A percentile compares a stretch with the other conserved stretches of the same genome.
Evolutionary conservation across 2,797 vertebrate species (phyloP).

Genomic region (Ctenopoma multispine): DNA sequence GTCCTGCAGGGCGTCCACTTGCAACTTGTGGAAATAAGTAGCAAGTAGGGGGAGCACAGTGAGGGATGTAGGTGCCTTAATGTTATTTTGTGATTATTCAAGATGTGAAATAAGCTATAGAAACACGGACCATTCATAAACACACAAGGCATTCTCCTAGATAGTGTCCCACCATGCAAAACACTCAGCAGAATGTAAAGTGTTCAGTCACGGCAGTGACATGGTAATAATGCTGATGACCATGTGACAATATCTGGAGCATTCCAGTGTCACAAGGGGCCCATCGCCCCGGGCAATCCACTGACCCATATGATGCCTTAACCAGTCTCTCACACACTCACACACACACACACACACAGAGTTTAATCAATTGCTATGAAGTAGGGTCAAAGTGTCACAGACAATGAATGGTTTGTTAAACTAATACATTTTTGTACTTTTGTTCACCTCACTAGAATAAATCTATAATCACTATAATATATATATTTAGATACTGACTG

Average conservation of each 20-base stretch:
- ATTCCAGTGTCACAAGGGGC: constrained; percentile 67
- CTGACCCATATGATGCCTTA: constrained; percentile 70
- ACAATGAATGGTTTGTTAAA: constrained; percentile 46
- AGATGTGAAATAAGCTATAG: constrained; percentile 27
- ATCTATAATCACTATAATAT: not conserved
- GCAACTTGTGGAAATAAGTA: constrained; percentile 17
- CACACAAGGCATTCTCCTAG: not conserved
- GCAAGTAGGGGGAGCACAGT: constrained; percentile 13
- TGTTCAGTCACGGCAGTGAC: constrained; percentile 52
- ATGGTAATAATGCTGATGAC: constrained; percentile 39
- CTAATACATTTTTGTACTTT: constrained; percentile 13
- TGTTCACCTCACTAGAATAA: not conserved
- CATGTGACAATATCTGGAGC: constrained; percentile 71
- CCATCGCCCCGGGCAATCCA: constrained; percentile 55
- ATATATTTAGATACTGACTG: constrained; percentile 3
- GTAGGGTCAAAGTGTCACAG: constrained; percentile 27
- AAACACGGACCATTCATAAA: constrained; percentile 39
- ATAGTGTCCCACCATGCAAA: constrained; percentile 37
- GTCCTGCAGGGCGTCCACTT: not conserved
- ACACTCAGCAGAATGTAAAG: constrained; percentile 29
- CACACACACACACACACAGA: not conserved
- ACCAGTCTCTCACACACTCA: constrained; percentile 42
- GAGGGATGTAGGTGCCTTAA: constrained; percentile 5
- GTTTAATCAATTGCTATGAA: constrained; percentile 21
- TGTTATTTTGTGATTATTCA: constrained; percentile 28